Conservation (phyloP, 2,113 vertebrate genomes). For the Dipodomys stephensi region DNA sequence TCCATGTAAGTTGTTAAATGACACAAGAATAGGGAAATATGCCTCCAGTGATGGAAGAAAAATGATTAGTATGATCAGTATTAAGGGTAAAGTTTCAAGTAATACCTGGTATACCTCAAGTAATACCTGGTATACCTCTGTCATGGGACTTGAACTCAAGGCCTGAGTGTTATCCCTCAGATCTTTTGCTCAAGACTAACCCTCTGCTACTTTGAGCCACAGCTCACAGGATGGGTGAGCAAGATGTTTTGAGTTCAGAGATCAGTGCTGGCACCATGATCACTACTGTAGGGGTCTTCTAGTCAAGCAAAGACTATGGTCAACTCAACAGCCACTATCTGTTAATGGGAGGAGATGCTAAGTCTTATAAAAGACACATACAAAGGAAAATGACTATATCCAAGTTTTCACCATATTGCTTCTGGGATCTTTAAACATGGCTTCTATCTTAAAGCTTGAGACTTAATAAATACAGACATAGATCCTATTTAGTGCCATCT, state of each 20-base stretch:
- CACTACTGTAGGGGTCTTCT: background rate
- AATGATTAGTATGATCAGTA: too few relatives aligned
- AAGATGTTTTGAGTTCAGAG: background rate
- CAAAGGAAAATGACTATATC: background rate
- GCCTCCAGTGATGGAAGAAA: too few relatives aligned
- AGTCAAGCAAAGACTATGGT: background rate
- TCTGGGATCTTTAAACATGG: constrained; percentile 1
- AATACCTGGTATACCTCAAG: too few relatives aligned
- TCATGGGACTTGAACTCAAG: too few relatives aligned
- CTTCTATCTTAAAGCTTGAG: background rate
- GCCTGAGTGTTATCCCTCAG: too few relatives aligned
- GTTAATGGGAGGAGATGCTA: background rate
- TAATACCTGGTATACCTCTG: too few relatives aligned
- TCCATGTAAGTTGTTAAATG: background rate
- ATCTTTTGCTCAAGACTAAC: too few relatives aligned
- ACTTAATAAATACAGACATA: background rate
- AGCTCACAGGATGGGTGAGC: background rate
- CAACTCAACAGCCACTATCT: background rate
- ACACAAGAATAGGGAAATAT: background rate
- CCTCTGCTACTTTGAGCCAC: too few relatives aligned
- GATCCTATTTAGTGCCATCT: background rate
- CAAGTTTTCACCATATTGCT: background rate
- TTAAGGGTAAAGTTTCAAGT: too few relatives aligned
- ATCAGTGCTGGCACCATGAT: background rate
- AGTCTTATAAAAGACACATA: background rate